These are phyloP conservation scores for Pantherophis alleghaniensis DNA, from an alignment of 2,797 vertebrate species.

Conservation along the genomic window DNA sequence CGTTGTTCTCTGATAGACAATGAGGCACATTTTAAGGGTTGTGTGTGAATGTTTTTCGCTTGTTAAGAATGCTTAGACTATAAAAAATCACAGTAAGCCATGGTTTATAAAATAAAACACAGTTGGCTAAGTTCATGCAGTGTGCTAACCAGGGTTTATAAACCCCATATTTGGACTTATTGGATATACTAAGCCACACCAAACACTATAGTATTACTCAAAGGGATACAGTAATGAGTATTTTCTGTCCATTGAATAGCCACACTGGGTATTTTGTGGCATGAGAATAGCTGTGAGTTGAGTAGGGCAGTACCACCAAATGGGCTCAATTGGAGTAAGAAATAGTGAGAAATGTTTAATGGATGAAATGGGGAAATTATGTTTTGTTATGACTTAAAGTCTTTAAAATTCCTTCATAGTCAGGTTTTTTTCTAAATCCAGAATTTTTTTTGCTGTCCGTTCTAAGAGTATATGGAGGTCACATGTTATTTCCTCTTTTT, in stretches of 20 bases:
- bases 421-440: neutral
- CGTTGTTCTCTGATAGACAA: accelerated
- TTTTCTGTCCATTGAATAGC: neutral
- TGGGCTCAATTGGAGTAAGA: neutral
- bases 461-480: neutral
- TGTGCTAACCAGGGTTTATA: neutral
- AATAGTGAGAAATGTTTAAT: neutral
- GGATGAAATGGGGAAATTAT: neutral
- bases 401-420: neutral
- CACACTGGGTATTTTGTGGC: neutral
- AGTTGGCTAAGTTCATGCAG: neutral
- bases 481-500: neutral
- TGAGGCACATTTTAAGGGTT: accelerated
- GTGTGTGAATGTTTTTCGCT: neutral
- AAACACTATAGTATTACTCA: neutral
- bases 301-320: neutral
- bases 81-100: neutral
- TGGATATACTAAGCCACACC: neutral
- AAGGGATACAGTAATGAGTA: neutral
- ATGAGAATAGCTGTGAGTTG: neutral
- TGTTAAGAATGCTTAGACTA: neutral
- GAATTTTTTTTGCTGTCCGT: neutral
- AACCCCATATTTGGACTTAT: neutral
- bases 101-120: neutral
- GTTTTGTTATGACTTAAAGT: neutral